Evolutionary conservation across 2,888 invertebrate genomes (phyloP).

Genomic region (Protodeltote pygarga): DNA sequence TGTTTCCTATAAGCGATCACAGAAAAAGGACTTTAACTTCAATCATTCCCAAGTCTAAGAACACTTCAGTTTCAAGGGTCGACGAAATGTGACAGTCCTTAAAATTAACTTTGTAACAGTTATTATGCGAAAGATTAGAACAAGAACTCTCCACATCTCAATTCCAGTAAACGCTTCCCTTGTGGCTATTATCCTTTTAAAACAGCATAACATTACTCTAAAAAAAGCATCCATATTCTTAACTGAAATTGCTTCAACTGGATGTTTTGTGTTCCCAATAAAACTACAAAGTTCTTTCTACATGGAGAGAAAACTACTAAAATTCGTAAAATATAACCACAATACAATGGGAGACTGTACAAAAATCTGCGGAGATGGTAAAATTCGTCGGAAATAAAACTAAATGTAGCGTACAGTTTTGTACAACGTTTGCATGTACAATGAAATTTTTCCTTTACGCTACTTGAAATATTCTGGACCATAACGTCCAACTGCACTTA

Average conservation of each 20-base stretch:
- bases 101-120: too few relatives aligned
- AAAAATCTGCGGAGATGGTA: conserved; percentile 24
- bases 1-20: too few relatives aligned
- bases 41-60: too few relatives aligned
- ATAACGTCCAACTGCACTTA: conserved; percentile 27
- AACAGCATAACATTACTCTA: background rate
- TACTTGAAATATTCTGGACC: conserved; percentile 4
- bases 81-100: too few relatives aligned
- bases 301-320: background rate
- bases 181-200: too few relatives aligned
- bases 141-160: too few relatives aligned
- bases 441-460: conserved; percentile 13
- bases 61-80: too few relatives aligned
- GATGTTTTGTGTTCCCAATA: conserved; percentile 8
- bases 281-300: conserved; percentile 1
- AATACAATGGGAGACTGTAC: conserved; percentile 19
- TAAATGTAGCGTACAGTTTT: conserved; percentile 36
- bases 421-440: conserved; percentile 7
- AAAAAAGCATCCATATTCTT: background rate
- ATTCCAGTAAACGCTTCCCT: too few relatives aligned
- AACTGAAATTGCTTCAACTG: conserved; percentile 3
- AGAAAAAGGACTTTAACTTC: too few relatives aligned
- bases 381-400: conserved; percentile 32
- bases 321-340: conserved; percentile 14
- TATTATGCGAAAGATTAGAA: too few relatives aligned